These are phyloP conservation scores for Macrosteles quadrilineatus DNA, from an alignment of 1,140 invertebrate genomes.

Conservation along the genomic window DNA sequence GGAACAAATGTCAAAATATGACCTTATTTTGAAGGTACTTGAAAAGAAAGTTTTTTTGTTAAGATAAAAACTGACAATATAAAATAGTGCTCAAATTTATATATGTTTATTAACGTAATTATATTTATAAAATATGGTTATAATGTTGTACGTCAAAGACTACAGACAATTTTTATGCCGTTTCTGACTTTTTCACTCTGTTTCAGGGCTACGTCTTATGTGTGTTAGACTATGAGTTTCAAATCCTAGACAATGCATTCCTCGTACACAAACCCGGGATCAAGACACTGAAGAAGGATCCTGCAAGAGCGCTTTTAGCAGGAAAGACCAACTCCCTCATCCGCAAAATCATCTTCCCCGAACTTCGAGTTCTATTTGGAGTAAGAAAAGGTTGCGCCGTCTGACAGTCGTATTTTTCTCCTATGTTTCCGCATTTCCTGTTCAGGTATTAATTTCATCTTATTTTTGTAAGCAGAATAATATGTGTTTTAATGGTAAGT, in stretches of 20 bases:
- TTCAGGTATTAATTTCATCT: not conserved
- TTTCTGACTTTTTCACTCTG: too few species aligned
- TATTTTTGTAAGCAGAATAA: too few species aligned
- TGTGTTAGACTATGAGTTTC: slow-evolving; percentile 85
- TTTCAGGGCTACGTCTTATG: slow-evolving; percentile 83
- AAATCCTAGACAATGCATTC: slow-evolving; percentile 88
- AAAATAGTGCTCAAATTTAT: too few species aligned
- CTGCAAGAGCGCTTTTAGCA: slow-evolving; percentile 70
- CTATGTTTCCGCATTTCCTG: not conserved
- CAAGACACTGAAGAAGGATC: slow-evolving; percentile 75
- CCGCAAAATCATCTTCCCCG: slow-evolving; percentile 77
- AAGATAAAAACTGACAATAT: too few species aligned
- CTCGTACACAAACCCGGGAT: slow-evolving; percentile 86
- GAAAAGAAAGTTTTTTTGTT: too few species aligned
- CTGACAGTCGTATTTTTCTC: slow-evolving; percentile 48
- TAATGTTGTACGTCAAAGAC: too few species aligned
- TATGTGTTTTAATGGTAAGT: not conserved
- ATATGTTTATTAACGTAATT: too few species aligned
- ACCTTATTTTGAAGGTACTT: too few species aligned
- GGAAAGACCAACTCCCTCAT: slow-evolving; percentile 78
- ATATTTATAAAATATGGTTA: too few species aligned
- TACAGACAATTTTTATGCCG: too few species aligned
- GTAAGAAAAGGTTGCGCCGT: slow-evolving; percentile 77
- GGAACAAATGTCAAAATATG: too few species aligned
- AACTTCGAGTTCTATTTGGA: slow-evolving; percentile 81